phyloP scores from a whole-genome alignment of 2,797 vertebrate species.

The Huso huso region DNA sequence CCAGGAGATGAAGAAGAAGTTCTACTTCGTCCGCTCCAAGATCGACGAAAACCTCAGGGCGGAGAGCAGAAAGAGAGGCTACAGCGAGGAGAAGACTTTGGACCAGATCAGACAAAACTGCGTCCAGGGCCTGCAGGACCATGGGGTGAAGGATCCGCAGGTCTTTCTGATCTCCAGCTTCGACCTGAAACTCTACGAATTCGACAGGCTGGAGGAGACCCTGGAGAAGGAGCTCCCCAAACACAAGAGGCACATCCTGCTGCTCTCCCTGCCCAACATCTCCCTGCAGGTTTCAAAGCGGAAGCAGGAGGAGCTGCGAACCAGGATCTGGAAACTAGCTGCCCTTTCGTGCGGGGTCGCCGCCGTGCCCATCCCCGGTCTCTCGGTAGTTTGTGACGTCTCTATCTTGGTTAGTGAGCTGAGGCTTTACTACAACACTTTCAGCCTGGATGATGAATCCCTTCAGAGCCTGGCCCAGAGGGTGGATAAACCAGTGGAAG shows the following conservation, averaged over 20 bases:
- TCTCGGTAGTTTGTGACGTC: constrained; percentile 41
- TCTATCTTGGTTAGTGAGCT: constrained; percentile 38
- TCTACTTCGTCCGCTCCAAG: constrained; percentile 65
- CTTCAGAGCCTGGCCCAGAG: constrained; percentile 45
- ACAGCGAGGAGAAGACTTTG: constrained; percentile 28
- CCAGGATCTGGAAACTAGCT: constrained; percentile 22
- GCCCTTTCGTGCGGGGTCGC: constrained; percentile 19
- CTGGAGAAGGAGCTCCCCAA: constrained; percentile 51
- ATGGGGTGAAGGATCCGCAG: constrained; percentile 28
- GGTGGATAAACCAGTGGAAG: constrained; percentile 39
- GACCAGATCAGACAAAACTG: constrained; percentile 41
- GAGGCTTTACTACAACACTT: constrained; percentile 43
- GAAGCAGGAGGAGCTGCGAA: constrained; percentile 26
- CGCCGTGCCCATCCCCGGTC: constrained; percentile 34
- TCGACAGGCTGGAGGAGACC: constrained; percentile 44
- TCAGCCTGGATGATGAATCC: constrained; percentile 49
- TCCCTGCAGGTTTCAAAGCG: constrained; percentile 23
- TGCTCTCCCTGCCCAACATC: constrained; percentile 35
- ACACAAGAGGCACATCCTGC: constrained; percentile 44
- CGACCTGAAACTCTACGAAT: constrained; percentile 39
- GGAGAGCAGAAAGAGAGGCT: constrained; percentile 26
- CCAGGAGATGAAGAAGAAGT: constrained; percentile 45
- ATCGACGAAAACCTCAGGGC: constrained; percentile 45
- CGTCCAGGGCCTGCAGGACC: constrained; percentile 23
- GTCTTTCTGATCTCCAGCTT: constrained; percentile 54